Percentiles rank a stretch among this genome's conserved stretches.
Evolutionary conservation across 2,888 invertebrate species (phyloP).

Genomic region (Andrena bicolor): DNA sequence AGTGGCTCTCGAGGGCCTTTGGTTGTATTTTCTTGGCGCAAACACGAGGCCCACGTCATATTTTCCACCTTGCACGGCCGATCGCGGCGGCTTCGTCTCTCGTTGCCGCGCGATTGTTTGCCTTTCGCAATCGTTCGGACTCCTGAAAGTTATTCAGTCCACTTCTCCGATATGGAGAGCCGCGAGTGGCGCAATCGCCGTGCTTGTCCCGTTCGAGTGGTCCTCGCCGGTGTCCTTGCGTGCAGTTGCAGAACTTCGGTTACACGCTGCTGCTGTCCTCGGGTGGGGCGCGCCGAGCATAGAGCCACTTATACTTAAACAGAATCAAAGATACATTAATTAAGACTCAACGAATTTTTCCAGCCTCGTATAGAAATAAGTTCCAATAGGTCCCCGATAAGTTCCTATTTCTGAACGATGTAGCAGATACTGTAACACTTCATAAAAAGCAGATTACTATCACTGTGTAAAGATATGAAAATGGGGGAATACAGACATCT

Average conservation of each 20-base stretch:
- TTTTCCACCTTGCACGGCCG: conserved; percentile 57
- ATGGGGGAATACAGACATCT: too few species aligned
- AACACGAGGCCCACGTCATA: conserved; percentile 1
- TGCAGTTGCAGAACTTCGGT: conserved; percentile 12
- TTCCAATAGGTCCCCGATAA: too few species aligned
- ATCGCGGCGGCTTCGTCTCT: conserved; percentile 36
- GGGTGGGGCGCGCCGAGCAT: neutral
- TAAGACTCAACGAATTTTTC: neutral
- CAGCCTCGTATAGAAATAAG: neutral
- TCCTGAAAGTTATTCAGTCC: conserved; percentile 78
- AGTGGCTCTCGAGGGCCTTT: neutral
- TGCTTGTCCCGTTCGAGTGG: conserved; percentile 76
- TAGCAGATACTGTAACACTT: too few species aligned
- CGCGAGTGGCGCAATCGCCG: conserved; percentile 72
- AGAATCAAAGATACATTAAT: neutral
- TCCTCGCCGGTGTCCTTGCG: conserved; percentile 66
- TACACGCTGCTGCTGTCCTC: conserved; percentile 1
- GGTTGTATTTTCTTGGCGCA: conserved; percentile 12
- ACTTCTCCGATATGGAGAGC: conserved; percentile 73
- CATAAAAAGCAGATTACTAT: too few species aligned
- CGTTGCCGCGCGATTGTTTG: conserved; percentile 77
- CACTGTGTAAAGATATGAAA: too few species aligned
- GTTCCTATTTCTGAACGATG: too few species aligned
- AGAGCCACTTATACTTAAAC: neutral
- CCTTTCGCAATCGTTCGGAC: conserved; percentile 78